phyloP scores from a whole-genome alignment of 2,113 vertebrate species.

The Aphyosemion australe region DNA sequence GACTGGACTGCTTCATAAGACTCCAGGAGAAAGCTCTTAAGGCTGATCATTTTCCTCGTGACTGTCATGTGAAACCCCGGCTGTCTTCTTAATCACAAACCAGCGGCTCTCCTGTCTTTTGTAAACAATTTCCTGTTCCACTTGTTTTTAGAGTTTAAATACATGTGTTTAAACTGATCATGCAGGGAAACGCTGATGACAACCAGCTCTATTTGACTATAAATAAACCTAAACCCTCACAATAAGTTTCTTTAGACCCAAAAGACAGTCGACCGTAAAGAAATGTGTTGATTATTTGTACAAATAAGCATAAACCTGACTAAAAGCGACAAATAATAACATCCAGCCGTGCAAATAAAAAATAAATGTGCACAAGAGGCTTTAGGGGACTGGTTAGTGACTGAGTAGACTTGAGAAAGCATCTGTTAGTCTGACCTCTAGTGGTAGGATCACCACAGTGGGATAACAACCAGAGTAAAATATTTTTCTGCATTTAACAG shows the following conservation, averaged over 20 bases:
- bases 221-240: no score
- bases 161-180: slow-evolving; percentile 12
- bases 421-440: slow-evolving; percentile 57
- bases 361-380: background rate
- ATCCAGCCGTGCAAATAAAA: slow-evolving; percentile 1
- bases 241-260: no score
- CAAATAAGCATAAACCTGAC: background rate
- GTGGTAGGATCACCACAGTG: slow-evolving; percentile 20
- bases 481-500: no score
- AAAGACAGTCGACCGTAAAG: no score
- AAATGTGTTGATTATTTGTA: no score
- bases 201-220: slow-evolving; percentile 13
- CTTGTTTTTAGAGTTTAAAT: slow-evolving; percentile 12
- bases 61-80: slow-evolving; percentile 2
- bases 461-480: no score
- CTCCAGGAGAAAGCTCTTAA: slow-evolving; percentile 2
- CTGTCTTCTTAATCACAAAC: background rate
- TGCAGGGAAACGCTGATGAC: slow-evolving; percentile 32
- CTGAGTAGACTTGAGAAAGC: background rate
- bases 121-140: slow-evolving; percentile 18
- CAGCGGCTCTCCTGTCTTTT: background rate
- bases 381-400: background rate
- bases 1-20: background rate
- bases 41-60: slow-evolving; percentile 19
- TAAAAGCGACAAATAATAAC: background rate